Evolutionary conservation across 2,113 vertebrate species (phyloP), one percentile per base, ranked within the genome.

Genomic region (Rallus limicola): DNA sequence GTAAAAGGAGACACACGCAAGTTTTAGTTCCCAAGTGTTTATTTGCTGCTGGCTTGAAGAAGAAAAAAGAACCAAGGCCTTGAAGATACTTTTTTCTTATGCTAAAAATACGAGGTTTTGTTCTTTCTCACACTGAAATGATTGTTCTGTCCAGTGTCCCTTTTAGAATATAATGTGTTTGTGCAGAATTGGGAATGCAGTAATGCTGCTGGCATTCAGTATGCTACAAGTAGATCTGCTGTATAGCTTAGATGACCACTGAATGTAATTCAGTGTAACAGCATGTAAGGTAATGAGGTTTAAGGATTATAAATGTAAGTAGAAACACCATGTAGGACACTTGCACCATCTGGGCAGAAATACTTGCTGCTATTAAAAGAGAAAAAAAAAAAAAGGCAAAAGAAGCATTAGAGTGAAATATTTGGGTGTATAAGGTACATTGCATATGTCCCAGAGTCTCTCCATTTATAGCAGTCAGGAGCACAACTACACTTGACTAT

Each of bases 321-420:
- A 88, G 88, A 88, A 94, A 16, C 64, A 56, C 72, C 56, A 50
- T 38, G 53, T 81, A 50, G 72, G 65, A 64, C 62, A 59, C 40
- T 94, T 79, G 50, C 20, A 77, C 79, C 82, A 90, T 90, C 90
- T 93, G 85, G 82, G 71, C 59, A 80, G 67, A 86, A 62, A n/a
- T 65, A 80, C 25, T 88, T 64, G 23, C 42, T 85, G 34, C 72
- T 69, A 13, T 74, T 86, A 52, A 82, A 89, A 81, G 16, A 46
- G 44, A 9, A 44, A 13, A 33, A 52, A 46, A 2, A 10, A 13
- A 62, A 69, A 63, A 52, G 8, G 44, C 44, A 38, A 25, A 50
- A 31, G 15, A 16, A 53, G 26, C 1, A 0, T 72, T 40, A 16
- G 4, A 59, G 25, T 79, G 74, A 72, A 7, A 5, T 56, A 29